These are phyloP conservation scores for Triplophysa bombifrons DNA, from an alignment of 2,797 vertebrate species.

Conservation along the genomic window DNA sequence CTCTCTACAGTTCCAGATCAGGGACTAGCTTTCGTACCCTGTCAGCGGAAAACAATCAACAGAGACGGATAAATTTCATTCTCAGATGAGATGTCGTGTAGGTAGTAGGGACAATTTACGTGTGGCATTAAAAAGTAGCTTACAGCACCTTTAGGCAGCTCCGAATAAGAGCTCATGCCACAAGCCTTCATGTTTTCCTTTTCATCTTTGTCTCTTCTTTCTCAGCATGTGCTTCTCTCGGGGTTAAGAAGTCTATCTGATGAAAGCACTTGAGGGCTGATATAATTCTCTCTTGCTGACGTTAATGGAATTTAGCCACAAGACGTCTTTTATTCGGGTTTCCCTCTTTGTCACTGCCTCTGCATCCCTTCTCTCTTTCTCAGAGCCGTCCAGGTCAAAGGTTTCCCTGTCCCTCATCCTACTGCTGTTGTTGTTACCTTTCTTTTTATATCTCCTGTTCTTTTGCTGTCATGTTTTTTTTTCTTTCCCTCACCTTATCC, in stretches of 20 bases:
- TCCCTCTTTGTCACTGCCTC: slow-evolving; percentile 26
- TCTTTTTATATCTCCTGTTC: slow-evolving; percentile 23
- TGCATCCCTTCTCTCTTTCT: slow-evolving; percentile 27
- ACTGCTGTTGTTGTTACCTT: slow-evolving; percentile 43
- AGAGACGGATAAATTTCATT: slow-evolving; percentile 2
- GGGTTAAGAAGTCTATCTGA: slow-evolving; percentile 46
- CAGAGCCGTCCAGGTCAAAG: slow-evolving; percentile 55
- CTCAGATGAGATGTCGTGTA: slow-evolving; percentile 4
- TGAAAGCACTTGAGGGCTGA: slow-evolving; percentile 55
- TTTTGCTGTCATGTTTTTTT: slow-evolving; percentile 20
- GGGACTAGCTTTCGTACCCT: not conserved
- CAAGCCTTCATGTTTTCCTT: slow-evolving; percentile 20
- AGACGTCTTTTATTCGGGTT: slow-evolving; percentile 25
- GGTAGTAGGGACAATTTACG: slow-evolving; percentile 3
- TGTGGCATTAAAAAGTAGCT: slow-evolving; percentile 8
- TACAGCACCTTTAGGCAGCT: slow-evolving; percentile 2
- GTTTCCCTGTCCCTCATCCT: slow-evolving; percentile 37
- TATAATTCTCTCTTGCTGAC: slow-evolving; percentile 50
- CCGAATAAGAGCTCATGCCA: slow-evolving; percentile 10
- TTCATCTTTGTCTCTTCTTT: slow-evolving; percentile 21
- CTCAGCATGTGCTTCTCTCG: slow-evolving; percentile 29
- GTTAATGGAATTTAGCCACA: slow-evolving; percentile 55
- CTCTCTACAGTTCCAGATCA: no score
- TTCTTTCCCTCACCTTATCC: slow-evolving; percentile 6
- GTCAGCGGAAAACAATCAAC: not conserved